Base-by-base conservation (phyloP, 37 sponge, comb jelly and placozoan genomes). In the Hormiphora californensis region DNA sequence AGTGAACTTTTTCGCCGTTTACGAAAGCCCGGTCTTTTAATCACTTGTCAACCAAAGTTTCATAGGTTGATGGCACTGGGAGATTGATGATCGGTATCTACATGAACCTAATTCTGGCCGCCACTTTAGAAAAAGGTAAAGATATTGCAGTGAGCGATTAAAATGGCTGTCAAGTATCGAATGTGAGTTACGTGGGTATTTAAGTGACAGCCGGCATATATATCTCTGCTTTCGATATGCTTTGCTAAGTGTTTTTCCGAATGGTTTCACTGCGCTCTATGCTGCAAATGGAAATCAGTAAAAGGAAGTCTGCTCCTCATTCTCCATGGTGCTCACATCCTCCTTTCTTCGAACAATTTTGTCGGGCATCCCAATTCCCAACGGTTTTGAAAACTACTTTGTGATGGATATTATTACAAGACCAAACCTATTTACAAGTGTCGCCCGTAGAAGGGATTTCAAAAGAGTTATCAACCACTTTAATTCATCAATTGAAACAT, bases 71-170 rank as follows among this genome's bases (percentile, higher is more conserved):
- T 73, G 1, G 32, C 81, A 15, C 1, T 73, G 35, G 81, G 81
- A 22, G 81, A 73, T 30, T 73, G 25, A 8, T 73, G 81, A 28
- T 73, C 4, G 81, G 81, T 32, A 8, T 73, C 25, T 73, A 73
- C 46, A 73, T 73, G 81, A 33, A 43, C 5, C 27, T 12, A 5
- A 36, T 73, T 40, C 11, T 73, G 25, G 81, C 81, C 4, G 46
- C n/a, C 7, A 73, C 81, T 36, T 12, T 73, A 2, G 12, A 27
- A 22, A 43, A 22, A 8, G 81, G 43, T 22, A 40, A 1, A n/a
- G n/a, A 0, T 73, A 73, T 36, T 73, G 81, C 35, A 22, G 23
- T 22, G 23, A 73, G 2, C 32, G 81, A n/a, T 11, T 27, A 4
- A 41, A 2, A 11, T 73, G 81, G 81, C 23, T 73, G 3, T 32